These are phyloP conservation scores for Callosobruchus maculatus DNA, from an alignment of 2,888 invertebrate species.

Conservation along the genomic window DNA sequence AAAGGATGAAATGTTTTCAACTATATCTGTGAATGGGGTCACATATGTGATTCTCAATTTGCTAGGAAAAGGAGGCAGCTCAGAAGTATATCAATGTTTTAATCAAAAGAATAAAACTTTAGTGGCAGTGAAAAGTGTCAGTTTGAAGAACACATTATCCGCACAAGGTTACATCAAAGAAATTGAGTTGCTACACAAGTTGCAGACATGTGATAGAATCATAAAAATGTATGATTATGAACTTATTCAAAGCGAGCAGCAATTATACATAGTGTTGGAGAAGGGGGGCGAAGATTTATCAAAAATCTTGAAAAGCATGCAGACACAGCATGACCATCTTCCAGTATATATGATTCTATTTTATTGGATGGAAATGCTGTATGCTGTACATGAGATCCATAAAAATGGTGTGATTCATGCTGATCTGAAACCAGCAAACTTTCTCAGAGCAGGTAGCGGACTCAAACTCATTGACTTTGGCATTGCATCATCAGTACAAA, in stretches of 20 bases:
- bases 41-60: constrained; percentile 71
- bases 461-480: constrained; percentile 97
- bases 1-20: constrained; percentile 40
- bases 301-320: constrained; percentile 61
- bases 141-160: constrained; percentile 69
- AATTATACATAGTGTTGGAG: constrained; percentile 86
- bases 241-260: constrained; percentile 59
- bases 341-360: constrained; percentile 75
- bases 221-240: constrained; percentile 83
- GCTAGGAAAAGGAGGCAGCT: constrained; percentile 87
- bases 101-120: constrained; percentile 57
- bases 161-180: constrained; percentile 79
- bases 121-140: constrained; percentile 80
- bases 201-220: constrained; percentile 80
- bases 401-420: constrained; percentile 82
- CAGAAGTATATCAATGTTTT: constrained; percentile 75
- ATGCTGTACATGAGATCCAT: constrained; percentile 88
- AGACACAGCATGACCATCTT: constrained; percentile 50
- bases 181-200: constrained; percentile 72
- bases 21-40: constrained; percentile 64
- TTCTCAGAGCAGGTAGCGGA: constrained; percentile 78
- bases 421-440: constrained; percentile 96
- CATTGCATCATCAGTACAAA: constrained; percentile 83
- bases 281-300: constrained; percentile 88
- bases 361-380: constrained; percentile 93